Base-by-base conservation (phyloP, 2,888 invertebrate genomes). In the Pristionchus japonicus region DNA sequence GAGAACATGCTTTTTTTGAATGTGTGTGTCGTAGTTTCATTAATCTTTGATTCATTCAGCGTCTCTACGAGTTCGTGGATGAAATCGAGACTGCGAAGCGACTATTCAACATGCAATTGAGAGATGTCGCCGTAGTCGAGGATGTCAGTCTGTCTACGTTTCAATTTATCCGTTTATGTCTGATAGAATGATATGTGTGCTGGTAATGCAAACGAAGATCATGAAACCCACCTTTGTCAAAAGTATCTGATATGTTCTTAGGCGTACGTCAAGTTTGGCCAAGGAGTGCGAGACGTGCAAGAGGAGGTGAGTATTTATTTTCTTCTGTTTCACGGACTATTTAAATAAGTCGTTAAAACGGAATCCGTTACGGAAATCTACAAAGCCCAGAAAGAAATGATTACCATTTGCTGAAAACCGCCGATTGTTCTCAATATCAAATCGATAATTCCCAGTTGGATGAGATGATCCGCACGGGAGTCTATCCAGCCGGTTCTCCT, bases 71-170 rank as follows among this genome's bases (percentile, higher is more conserved):
- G 3, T 95, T 98, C 83, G 95, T 98, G 87, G 96, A 97, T 9
- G 95, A 97, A 57, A 95, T 98, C 83, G 96, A 97, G 88, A 96
- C 97, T 77, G 97, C 97, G 7, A 97, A 97, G 92, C 96, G 96
- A 89, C 98, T 97, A 95, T 97, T 98, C 94, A 97, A 97, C 67
- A 97, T 97, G 31, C 98, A 98, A 95, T 96, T 97, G 89, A 97
- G 97, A 11, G 98, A 99, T 95, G 98, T 98, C 23, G 98, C 97
- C 96, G 97, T 98, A 90, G 98, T 98, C 43, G 97, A 97, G 89
- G 97, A 97, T 96, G 98, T 98, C 95, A 96, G 97, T 88, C 17
- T 67, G 11, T 23, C 15, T 37, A 49, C 61, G 61, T 27, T 27
- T 61, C 31, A 67, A 31, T 34, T 37, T 34, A n/a, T n/a, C n/a